phyloP scores from a whole-genome alignment of 64 coral and sea anemone genomes.

The Pocillopora verrucosa region DNA sequence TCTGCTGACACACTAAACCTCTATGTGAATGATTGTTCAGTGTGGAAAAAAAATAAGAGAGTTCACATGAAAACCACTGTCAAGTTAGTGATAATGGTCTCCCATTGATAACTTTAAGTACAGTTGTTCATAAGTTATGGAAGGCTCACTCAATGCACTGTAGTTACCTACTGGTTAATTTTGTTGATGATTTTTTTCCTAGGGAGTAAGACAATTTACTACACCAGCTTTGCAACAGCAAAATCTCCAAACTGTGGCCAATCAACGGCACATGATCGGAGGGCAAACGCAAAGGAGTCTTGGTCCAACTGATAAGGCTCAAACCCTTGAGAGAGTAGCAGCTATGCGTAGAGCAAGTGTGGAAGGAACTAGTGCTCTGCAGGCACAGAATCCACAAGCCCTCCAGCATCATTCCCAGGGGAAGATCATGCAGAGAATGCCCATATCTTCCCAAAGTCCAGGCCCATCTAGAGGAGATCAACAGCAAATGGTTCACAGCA shows the following conservation, averaged over 20 bases:
- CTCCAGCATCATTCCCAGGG: not conserved
- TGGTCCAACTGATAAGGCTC: not conserved
- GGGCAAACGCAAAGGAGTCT: constrained; percentile 4
- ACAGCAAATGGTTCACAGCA: not conserved
- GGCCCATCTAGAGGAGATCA: not conserved
- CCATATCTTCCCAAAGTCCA: constrained; percentile 6
- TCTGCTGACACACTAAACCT: no score
- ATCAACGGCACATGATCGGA: not conserved
- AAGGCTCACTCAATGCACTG: no score
- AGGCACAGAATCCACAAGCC: not conserved
- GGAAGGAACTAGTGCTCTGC: not conserved
- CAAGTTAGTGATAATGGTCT: no score
- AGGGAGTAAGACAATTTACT: constrained; percentile 9
- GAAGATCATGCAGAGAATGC: not conserved
- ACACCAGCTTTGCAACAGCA: not conserved
- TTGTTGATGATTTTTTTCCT: not conserved
- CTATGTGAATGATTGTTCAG: no score
- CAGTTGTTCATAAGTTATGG: no score
- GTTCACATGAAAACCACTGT: no score
- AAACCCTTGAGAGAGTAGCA: not conserved
- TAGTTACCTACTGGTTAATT: not conserved
- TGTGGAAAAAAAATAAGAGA: no score
- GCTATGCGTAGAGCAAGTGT: not conserved
- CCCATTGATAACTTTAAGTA: no score
- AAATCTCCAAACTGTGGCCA: not conserved